A percentile compares a stretch with the other conserved stretches of the same genome.
Conservation (phyloP, 2,888 invertebrate genomes). For the Hypomecis atomaria region DNA sequence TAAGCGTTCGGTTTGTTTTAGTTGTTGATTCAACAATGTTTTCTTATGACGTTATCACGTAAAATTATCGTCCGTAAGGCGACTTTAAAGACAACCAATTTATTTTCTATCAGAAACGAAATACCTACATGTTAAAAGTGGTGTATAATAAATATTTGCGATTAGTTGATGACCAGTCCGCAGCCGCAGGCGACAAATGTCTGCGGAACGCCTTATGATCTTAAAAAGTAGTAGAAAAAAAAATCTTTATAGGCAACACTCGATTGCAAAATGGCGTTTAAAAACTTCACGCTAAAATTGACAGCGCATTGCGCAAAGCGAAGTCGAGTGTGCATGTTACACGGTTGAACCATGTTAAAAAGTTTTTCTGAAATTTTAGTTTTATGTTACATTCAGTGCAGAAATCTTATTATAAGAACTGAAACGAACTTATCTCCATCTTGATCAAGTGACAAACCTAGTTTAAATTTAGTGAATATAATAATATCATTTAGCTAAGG, state of each 20-base stretch:
- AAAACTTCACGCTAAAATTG: conserved; percentile 54
- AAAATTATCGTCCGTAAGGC: too few species aligned
- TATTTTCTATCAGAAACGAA: too few species aligned
- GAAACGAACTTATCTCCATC: conserved; percentile 91
- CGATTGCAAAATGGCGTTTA: conserved; percentile 64
- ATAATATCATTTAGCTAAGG: conserved; percentile 51
- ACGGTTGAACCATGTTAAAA: conserved; percentile 89
- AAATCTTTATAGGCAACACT: conserved; percentile 52
- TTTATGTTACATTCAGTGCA: conserved; percentile 89
- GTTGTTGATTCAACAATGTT: too few species aligned
- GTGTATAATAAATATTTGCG: too few species aligned
- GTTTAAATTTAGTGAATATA: conserved; percentile 77
- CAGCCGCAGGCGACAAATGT: too few species aligned
- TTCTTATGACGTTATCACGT: too few species aligned
- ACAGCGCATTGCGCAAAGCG: conserved; percentile 79
- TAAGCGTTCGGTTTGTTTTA: too few species aligned
- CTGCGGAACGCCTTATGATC: too few species aligned
- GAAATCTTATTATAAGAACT: conserved; percentile 88
- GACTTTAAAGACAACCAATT: too few species aligned
- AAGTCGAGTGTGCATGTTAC: conserved; percentile 80
- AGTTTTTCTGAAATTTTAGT: conserved; percentile 88
- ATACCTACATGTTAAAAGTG: too few species aligned
- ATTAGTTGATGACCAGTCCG: too few species aligned
- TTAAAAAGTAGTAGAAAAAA: conserved; percentile 18
- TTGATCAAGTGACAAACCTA: conserved; percentile 87